A percentile compares a stretch with the other conserved stretches of the same genome.
phyloP scores from a whole-genome alignment of 2,797 vertebrate species.

The Philypnodon macrostomus region DNA sequence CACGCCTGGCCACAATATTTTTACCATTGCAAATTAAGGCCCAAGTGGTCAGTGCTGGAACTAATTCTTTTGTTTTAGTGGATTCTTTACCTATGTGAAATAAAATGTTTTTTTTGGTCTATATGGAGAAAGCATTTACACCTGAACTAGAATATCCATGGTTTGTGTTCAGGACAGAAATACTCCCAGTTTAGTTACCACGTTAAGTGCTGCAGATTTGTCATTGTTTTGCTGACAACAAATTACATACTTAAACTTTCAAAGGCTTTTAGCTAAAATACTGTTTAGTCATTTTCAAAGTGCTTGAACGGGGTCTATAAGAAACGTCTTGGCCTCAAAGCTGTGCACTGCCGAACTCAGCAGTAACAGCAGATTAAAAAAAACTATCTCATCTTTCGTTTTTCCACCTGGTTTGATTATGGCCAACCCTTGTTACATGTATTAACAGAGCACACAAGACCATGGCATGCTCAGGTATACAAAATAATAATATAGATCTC shows the following conservation, averaged over 20 bases:
- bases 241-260: too few species aligned
- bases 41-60: too few species aligned
- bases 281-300: conserved; percentile 7
- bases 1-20: too few species aligned
- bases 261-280: too few species aligned
- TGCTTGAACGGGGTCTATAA: conserved; percentile 47
- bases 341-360: conserved; percentile 55
- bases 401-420: conserved; percentile 46
- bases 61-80: too few species aligned
- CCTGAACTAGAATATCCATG: too few species aligned
- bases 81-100: too few species aligned
- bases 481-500: conserved; percentile 64
- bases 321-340: conserved; percentile 64
- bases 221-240: conserved; percentile 2
- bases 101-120: too few species aligned
- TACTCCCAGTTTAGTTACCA: not conserved
- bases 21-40: too few species aligned
- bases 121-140: too few species aligned
- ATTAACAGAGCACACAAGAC: conserved; percentile 62
- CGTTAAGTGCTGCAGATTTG: conserved; percentile 9
- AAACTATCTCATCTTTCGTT: conserved; percentile 63
- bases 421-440: conserved; percentile 49
- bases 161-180: not conserved
- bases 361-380: conserved; percentile 68
- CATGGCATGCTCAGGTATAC: conserved; percentile 69